Evolutionary conservation across 2,797 vertebrate species (phyloP).

Genomic region (Lacerta viridis): DNA sequence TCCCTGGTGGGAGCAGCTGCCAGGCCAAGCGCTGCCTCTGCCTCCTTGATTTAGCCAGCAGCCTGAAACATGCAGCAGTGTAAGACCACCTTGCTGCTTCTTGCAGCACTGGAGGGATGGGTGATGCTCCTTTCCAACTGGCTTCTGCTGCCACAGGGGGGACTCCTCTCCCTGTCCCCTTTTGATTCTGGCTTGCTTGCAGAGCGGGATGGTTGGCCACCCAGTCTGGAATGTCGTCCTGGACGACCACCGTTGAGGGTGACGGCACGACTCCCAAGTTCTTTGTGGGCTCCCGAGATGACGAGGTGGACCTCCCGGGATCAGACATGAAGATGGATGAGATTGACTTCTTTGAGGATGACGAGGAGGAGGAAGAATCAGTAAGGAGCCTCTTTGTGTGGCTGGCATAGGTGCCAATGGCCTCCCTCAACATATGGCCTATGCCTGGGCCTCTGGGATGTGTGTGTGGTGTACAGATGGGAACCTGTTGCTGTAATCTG

Average conservation of each 20-base stretch:
- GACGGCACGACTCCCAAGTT: conserved; percentile 91
- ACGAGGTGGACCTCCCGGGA: conserved; percentile 91
- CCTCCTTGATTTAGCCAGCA: conserved; percentile 33
- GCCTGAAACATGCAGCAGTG: conserved; percentile 65
- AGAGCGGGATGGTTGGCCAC: conserved; percentile 87
- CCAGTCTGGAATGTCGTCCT: conserved; percentile 94
- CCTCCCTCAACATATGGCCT: not conserved
- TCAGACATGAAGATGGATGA: conserved; percentile 92
- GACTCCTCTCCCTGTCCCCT: not conserved
- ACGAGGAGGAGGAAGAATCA: conserved; percentile 85
- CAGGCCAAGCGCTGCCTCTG: not conserved
- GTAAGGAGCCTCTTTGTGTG: conserved; percentile 68
- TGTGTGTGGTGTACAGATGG: not conserved
- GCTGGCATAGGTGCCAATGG: not conserved
- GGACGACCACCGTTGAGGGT: conserved; percentile 92
- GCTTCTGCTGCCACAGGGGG: not conserved
- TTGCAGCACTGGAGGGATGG: not conserved
- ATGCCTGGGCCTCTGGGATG: not conserved
- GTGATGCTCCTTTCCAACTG: not conserved
- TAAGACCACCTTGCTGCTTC: conserved; percentile 40
- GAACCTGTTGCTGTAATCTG: not conserved
- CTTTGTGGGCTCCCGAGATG: conserved; percentile 96
- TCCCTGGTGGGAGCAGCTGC: not conserved
- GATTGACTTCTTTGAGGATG: conserved; percentile 88
- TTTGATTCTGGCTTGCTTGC: conserved; percentile 49